Percentiles rank a stretch among this genome's conserved stretches.
Conservation (phyloP, 2,888 invertebrate genomes). For the Achlya flavicornis region DNA sequence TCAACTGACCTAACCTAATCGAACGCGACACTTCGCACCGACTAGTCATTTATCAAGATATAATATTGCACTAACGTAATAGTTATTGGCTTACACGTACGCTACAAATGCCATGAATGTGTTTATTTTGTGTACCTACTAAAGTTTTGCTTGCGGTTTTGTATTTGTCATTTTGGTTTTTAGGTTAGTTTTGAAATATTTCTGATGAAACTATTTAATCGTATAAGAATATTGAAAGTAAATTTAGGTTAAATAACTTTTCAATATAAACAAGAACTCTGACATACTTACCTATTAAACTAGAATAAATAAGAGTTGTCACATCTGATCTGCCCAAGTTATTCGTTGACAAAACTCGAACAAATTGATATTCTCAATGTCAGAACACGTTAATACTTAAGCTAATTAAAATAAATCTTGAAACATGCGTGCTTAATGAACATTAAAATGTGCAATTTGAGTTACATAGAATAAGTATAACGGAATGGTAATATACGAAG, state of each 20-base stretch:
- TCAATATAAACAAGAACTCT: too few relatives aligned
- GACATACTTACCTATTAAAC: too few relatives aligned
- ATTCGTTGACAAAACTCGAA: conserved; percentile 37
- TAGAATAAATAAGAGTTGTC: conserved; percentile 14
- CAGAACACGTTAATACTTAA: conserved; percentile 35
- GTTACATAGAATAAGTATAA: conserved; percentile 27
- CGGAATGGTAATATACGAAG: conserved; percentile 25
- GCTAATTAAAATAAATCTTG: conserved; percentile 43
- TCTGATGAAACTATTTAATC: too few relatives aligned
- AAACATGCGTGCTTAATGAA: conserved; percentile 38
- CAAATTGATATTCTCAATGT: conserved; percentile 42
- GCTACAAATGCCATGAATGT: neutral
- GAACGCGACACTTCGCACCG: neutral
- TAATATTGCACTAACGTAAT: conserved; percentile 3
- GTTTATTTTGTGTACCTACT: neutral
- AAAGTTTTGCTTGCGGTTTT: neutral
- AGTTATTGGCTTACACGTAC: neutral
- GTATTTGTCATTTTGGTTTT: conserved; percentile 12
- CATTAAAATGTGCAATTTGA: conserved; percentile 40
- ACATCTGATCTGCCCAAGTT: conserved; percentile 17
- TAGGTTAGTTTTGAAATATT: neutral
- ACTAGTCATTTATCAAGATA: neutral
- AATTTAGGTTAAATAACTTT: too few relatives aligned
- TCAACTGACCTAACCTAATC: conserved; percentile 8
- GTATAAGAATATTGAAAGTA: too few relatives aligned